Evolutionary conservation across 2,113 vertebrate genomes (phyloP).

Genomic region (Ia io): DNA sequence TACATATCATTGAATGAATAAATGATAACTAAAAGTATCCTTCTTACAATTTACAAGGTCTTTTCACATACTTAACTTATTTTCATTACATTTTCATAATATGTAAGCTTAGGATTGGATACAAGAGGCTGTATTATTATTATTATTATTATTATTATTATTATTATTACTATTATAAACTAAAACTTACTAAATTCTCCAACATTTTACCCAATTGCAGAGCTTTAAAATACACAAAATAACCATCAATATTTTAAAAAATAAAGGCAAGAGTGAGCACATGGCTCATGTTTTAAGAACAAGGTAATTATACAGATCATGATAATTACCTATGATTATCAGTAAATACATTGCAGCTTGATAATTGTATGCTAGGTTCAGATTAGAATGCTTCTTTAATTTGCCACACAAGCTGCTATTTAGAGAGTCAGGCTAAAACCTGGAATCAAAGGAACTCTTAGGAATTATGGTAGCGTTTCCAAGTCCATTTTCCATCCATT

Average conservation of each 20-base stretch:
- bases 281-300: not conserved
- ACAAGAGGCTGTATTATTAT: not conserved
- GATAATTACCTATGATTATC: not conserved
- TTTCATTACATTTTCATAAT: not conserved
- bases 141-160: not conserved
- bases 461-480: not conserved
- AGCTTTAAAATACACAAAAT: slow-evolving; percentile 17
- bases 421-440: slow-evolving; percentile 3
- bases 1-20: not conserved
- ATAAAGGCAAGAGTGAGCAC: not conserved
- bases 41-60: not conserved
- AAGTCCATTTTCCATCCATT: not conserved
- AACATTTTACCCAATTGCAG: not conserved
- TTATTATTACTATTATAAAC: not conserved
- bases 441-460: not conserved
- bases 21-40: not conserved
- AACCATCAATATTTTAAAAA: not conserved
- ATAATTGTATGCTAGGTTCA: slow-evolving; percentile 17
- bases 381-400: not conserved
- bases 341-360: not conserved
- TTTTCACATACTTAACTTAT: not conserved
- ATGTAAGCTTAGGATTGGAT: not conserved
- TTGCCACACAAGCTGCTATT: slow-evolving; percentile 32
- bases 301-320: slow-evolving; percentile 4
- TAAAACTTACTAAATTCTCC: not conserved